Percentiles rank a stretch among this genome's conserved stretches.
Conservation (phyloP, 2,888 invertebrate genomes). For the Amiota mariae region DNA sequence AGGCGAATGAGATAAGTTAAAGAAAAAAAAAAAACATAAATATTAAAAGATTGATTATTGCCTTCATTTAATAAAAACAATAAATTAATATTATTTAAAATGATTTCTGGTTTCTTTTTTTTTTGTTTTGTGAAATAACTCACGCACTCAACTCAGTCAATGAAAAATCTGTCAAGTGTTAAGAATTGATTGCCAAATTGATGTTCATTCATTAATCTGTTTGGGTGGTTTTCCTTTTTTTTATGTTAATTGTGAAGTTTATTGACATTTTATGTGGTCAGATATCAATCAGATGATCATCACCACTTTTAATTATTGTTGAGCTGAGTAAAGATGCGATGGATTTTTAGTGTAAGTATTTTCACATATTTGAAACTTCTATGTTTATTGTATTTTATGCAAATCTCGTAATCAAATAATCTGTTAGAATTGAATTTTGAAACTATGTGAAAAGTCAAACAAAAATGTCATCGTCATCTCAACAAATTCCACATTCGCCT, state of each 20-base stretch:
- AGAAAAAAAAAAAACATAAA: background rate
- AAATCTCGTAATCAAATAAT: too few relatives aligned
- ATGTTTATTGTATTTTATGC: too few relatives aligned
- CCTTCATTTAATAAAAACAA: constrained; percentile 7
- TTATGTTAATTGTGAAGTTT: constrained; percentile 3
- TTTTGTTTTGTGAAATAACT: background rate
- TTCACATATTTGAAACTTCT: too few relatives aligned
- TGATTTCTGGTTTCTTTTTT: background rate
- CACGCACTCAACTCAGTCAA: constrained; percentile 4
- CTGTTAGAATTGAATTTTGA: too few relatives aligned
- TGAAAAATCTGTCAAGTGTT: constrained; percentile 25
- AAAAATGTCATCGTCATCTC: too few relatives aligned
- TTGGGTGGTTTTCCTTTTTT: background rate
- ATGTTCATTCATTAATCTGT: background rate
- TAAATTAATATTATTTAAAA: constrained; percentile 15
- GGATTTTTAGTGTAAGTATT: too few relatives aligned
- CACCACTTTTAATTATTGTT: too few relatives aligned
- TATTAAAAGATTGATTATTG: constrained; percentile 18
- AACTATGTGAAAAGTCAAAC: too few relatives aligned
- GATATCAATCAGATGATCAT: constrained; percentile 5
- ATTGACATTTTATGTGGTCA: constrained; percentile 15
- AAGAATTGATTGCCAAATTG: constrained; percentile 24
- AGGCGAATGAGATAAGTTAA: background rate
- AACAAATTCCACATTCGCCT: background rate
- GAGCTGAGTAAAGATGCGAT: too few relatives aligned